phyloP scores from a whole-genome alignment of 1,140 invertebrate genomes.

The Drosophila novamexicana region DNA sequence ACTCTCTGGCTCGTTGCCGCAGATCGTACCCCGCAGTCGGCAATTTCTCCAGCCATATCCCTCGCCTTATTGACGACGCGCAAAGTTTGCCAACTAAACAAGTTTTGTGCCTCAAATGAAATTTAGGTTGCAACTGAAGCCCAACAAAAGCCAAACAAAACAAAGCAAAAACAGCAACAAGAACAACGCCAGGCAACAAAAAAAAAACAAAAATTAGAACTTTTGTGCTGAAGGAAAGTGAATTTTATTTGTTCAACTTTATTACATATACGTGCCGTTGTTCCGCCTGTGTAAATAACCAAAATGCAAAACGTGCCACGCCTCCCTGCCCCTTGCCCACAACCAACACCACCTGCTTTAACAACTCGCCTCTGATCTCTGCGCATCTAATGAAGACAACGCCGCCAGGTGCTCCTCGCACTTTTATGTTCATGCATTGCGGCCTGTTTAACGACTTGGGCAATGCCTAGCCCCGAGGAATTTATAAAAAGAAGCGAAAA shows the following conservation, averaged over 20 bases:
- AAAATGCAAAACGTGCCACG: conserved; percentile 74
- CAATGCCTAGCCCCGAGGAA: conserved; percentile 53
- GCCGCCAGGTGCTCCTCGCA: conserved; percentile 67
- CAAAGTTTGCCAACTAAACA: conserved; percentile 83
- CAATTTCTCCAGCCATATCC: conserved; percentile 24
- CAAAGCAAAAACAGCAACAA: conserved; percentile 42
- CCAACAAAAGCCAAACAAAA: conserved; percentile 79
- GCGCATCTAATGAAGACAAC: conserved; percentile 63
- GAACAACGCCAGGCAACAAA: conserved; percentile 1
- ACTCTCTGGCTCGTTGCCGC: conserved; percentile 57
- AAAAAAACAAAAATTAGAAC: conserved; percentile 74
- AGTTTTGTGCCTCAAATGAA: conserved; percentile 82
- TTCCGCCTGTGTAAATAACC: conserved; percentile 77
- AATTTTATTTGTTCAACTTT: conserved; percentile 83
- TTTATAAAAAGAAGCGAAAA: conserved; percentile 53
- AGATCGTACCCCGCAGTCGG: neutral
- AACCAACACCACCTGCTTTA: neutral
- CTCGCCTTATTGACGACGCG: conserved; percentile 78
- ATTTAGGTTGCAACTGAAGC: conserved; percentile 83
- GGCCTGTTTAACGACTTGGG: conserved; percentile 71
- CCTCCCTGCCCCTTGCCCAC: neutral
- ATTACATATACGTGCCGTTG: conserved; percentile 81
- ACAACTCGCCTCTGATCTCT: conserved; percentile 51
- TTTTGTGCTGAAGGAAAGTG: conserved; percentile 78
- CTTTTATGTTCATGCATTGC: conserved; percentile 74